Base-by-base conservation (phyloP, 2,888 invertebrate genomes). In the Microctonus brassicae region DNA sequence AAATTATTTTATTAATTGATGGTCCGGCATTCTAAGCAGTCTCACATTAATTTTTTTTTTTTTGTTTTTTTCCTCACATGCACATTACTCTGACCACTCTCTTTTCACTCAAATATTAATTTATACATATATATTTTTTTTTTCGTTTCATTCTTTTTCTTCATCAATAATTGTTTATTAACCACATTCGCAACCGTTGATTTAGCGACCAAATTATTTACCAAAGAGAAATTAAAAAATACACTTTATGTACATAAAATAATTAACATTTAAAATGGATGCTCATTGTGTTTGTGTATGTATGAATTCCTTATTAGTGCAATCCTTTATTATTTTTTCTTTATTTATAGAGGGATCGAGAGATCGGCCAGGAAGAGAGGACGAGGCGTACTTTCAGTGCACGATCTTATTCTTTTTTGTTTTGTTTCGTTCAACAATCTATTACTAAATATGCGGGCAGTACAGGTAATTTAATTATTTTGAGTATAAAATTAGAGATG, bases 201-300 rank as follows among this genome's bases (percentile, higher is more conserved):
- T 76, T 79, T 76, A 73, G 77, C 73, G 73, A 74, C 77, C 81
- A 79, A 77, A 78, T 78, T 73, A 82, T 81, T 55, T 69, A 53
- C 36, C 42, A 58, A 36, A 67, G 82, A 83, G 81, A 78, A 79
- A 80, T 82, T 9, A 20, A n/a, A 47, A 17, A n/a, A 47, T n/a
- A n/a, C 17, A 20, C 47, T 17, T 83, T 83, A 83, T 83, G 73
- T 83, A 83, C 81, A 83, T 79, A 80, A 78, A 80, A 80, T 78
- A 64, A 55, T 74, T 76, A 75, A 76, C 72, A 76, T 76, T 75
- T 73, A 67, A 75, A 77, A 76, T 74, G 74, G 74, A 47, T 20
- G 17, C 17, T 47, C 47, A 47, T 17, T 20, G 47, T 47, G 47
- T 47, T 4, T 17, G n/a, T 73, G 71, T 73, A 63, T 73, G 68